These are phyloP conservation scores for Cepphus grylle DNA, from an alignment of 2,113 vertebrate genomes.

Conservation along the genomic window DNA sequence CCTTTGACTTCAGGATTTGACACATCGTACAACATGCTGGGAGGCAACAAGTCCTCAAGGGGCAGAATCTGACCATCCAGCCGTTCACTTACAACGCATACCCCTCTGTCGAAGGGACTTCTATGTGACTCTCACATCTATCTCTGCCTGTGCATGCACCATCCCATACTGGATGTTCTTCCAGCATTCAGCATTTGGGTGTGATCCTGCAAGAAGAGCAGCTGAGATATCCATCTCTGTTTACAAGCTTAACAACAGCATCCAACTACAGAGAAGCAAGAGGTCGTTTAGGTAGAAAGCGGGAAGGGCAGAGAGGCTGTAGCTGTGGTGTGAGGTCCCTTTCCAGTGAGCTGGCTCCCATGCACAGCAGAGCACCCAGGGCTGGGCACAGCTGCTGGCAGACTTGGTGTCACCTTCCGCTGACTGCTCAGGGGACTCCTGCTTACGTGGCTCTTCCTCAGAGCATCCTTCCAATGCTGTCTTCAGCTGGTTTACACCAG, in stretches of 20 bases:
- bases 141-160: not conserved
- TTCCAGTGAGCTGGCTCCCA: fast-evolving
- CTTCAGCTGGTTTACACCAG: not conserved
- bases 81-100: not conserved
- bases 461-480: not conserved
- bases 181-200: not conserved
- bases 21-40: not conserved
- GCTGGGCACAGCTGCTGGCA: not conserved
- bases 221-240: not conserved
- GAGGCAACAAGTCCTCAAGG: not conserved
- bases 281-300: not conserved
- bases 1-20: not conserved
- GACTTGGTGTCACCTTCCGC: not conserved
- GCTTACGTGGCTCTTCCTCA: not conserved
- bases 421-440: not conserved
- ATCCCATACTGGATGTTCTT: not conserved
- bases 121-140: not conserved
- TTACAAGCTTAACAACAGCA: not conserved
- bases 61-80: not conserved
- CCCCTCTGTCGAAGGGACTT: not conserved
- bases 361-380: not conserved
- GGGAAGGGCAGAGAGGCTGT: not conserved
- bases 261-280: not conserved
- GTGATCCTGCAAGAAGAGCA: not conserved
- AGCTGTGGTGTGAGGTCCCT: not conserved